phyloP scores from a whole-genome alignment of 2,113 vertebrate genomes.

The Scomber scombrus region DNA sequence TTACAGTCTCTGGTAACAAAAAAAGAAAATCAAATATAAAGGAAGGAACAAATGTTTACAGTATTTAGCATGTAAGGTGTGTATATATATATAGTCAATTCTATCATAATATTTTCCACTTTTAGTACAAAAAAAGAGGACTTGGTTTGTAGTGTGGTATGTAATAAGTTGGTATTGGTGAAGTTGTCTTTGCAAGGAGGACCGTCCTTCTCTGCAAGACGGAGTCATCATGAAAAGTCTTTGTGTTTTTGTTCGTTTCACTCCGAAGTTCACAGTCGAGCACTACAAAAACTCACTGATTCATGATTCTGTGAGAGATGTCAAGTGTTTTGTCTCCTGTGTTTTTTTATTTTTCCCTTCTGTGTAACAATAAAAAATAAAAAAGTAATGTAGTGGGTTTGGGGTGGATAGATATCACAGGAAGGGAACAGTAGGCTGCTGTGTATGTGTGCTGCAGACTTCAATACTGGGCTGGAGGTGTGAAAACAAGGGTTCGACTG shows the following conservation, averaged over 20 bases:
- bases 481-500: constrained; percentile 48
- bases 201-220: constrained; percentile 7
- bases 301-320: constrained; percentile 50
- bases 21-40: constrained; percentile 42
- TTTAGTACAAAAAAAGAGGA: constrained; percentile 68
- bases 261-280: constrained; percentile 48
- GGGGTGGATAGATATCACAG: not conserved
- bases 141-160: constrained; percentile 61
- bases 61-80: constrained; percentile 67
- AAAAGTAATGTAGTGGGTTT: not conserved
- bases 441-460: constrained; percentile 9
- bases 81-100: constrained; percentile 57
- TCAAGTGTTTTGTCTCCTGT: constrained; percentile 32
- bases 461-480: constrained; percentile 51
- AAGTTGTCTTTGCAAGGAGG: constrained; percentile 19
- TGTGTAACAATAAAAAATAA: constrained; percentile 23
- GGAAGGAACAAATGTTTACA: constrained; percentile 39
- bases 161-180: constrained; percentile 31
- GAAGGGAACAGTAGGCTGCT: not conserved
- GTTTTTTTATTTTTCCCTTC: constrained; percentile 26
- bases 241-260: constrained; percentile 32
- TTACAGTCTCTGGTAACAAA: constrained; percentile 37
- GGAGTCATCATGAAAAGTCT: constrained; percentile 27
- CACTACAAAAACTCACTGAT: constrained; percentile 32
- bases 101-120: constrained; percentile 75